These are phyloP conservation scores for Lacerta agilis DNA, from an alignment of 2,797 vertebrate genomes.

Conservation along the genomic window DNA sequence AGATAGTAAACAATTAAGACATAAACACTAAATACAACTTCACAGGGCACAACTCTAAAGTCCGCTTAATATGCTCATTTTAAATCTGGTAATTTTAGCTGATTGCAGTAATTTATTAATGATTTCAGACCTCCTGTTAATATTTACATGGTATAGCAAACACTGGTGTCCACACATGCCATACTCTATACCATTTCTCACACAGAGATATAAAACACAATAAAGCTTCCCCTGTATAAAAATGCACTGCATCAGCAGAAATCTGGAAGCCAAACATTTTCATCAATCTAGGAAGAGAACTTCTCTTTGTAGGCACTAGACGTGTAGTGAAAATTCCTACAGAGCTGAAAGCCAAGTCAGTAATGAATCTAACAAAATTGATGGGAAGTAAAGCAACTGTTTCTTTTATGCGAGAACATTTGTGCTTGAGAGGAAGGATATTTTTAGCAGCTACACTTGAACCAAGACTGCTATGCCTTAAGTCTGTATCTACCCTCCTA, in stretches of 20 bases:
- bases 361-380: constrained; percentile 8
- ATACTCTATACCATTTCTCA: background rate
- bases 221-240: background rate
- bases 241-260: background rate
- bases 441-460: constrained; percentile 60
- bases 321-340: background rate
- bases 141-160: background rate
- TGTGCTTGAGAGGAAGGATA: constrained; percentile 48
- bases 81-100: background rate
- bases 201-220: background rate
- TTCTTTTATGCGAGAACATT: constrained; percentile 53
- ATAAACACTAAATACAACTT: background rate
- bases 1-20: background rate
- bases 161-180: background rate
- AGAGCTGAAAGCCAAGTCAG: constrained; percentile 25
- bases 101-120: background rate
- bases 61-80: background rate
- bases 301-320: constrained; percentile 20
- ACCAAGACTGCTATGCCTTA: constrained; percentile 39
- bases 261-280: background rate
- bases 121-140: background rate
- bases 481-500: constrained; percentile 20
- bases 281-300: background rate
- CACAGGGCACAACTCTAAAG: background rate
- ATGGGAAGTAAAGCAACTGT: background rate